Conservation (phyloP, 1,140 invertebrate species). For the Littorina saxatilis region DNA sequence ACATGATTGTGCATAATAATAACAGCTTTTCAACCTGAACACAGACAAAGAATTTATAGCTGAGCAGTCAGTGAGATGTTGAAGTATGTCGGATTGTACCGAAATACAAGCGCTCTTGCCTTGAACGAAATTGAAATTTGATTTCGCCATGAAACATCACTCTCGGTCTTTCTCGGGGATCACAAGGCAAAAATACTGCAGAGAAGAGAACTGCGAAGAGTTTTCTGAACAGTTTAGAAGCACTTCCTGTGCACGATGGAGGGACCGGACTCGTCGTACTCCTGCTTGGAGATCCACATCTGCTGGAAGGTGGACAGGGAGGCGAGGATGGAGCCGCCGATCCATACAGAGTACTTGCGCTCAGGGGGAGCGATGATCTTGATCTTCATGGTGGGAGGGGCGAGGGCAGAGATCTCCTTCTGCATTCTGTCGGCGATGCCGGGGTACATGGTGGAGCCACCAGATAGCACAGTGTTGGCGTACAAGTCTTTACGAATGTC, state of each 20-base stretch:
- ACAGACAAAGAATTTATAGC: no score
- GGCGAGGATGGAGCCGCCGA: slow-evolving; percentile 77
- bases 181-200: not conserved
- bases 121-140: no score
- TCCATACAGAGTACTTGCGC: slow-evolving; percentile 71
- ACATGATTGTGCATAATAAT: no score
- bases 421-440: slow-evolving; percentile 62
- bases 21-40: no score
- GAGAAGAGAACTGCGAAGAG: not conserved
- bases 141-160: no score
- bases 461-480: slow-evolving; percentile 93
- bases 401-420: slow-evolving; percentile 57
- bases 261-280: slow-evolving; percentile 95
- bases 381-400: slow-evolving; percentile 59
- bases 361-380: slow-evolving; percentile 75
- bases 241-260: slow-evolving; percentile 82
- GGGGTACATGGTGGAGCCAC: slow-evolving; percentile 96
- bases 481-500: slow-evolving; percentile 93
- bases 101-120: no score
- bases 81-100: no score
- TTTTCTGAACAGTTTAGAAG: slow-evolving; percentile 76
- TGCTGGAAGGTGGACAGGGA: slow-evolving; percentile 79
- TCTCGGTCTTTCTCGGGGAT: no score
- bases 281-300: slow-evolving; percentile 94
- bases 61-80: no score